Base-by-base conservation (phyloP, 2,113 vertebrate species). In the Sarotherodon lohbergeri region DNA sequence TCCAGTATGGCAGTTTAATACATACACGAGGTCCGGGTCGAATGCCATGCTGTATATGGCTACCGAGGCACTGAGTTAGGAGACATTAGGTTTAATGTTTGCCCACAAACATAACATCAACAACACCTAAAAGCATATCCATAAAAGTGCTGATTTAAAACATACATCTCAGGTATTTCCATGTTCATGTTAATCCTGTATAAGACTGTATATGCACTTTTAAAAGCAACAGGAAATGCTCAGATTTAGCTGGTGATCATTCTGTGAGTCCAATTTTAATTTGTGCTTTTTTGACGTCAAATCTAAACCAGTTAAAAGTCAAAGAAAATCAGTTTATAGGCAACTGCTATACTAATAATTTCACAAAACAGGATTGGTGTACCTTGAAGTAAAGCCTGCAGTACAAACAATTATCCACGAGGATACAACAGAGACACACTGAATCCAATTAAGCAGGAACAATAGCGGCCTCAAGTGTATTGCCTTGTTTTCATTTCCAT, bases 401-500 rank as follows among this genome's bases (percentile, higher is more conserved):
- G 14, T 36, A 55, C 11, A 82, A 85, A 80, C 27, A 13, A 36
- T 76, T 41, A 66, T 57, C 81, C 56, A 52, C 3, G 10, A 78
- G 73, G 73, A 52, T 19, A 78, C 46, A 34, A 78, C 27, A 78
- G 73, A 78, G 73, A 34, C 73, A 52, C 73, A 19, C 56, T 80
- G 32, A 86, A 86, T 89, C 89, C 83, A 86, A 86, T 89, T 81
- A 89, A 59, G 81, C 39, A 82, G 34, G 43, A 84, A 34, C 76
- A 78, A 81, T 36, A 39, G 61, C 9, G 3, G 81, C 86, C 80
- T 84, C 66, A 10, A 55, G 76, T 80, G 61, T 48, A 87, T 89
- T 71, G 29, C 73, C 56, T 63, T 85, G 80, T 86, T 81, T 90
- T 85, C 41, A 82, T 84, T 89, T 84, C 66, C 83, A 84, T 90